Evolutionary conservation across 2,113 vertebrate genomes (phyloP).

Genomic region (Tenebrosternarchus preto): DNA sequence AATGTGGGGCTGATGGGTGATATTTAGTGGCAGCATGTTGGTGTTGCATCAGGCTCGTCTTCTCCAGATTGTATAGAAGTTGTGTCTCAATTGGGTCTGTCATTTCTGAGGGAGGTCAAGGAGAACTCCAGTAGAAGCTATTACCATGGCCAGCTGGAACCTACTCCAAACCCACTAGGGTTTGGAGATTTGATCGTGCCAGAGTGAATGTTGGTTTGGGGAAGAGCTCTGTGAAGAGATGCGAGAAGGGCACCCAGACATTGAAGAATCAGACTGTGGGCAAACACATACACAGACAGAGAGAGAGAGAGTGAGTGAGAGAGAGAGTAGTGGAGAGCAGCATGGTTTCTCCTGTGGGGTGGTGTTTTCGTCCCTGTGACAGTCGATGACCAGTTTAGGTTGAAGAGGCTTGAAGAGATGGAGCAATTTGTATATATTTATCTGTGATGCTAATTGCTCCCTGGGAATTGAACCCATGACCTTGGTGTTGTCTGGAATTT

Average conservation of each 20-base stretch:
- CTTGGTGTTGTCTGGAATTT: no score
- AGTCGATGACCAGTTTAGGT: neutral
- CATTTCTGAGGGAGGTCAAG: no score
- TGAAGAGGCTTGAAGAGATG: neutral
- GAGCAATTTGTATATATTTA: no score
- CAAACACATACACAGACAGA: neutral
- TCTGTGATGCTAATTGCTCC: no score
- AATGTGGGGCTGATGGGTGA: neutral
- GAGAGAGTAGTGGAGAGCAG: neutral
- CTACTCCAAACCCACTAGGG: slow-evolving; percentile 10
- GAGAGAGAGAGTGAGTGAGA: neutral
- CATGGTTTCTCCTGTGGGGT: neutral
- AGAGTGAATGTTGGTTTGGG: slow-evolving; percentile 4
- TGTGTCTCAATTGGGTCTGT: neutral
- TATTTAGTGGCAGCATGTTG: neutral
- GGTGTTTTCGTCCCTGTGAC: neutral
- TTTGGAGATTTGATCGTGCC: slow-evolving; percentile 9
- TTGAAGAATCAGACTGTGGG: neutral
- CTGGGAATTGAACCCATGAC: no score
- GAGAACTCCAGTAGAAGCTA: neutral
- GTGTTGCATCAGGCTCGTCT: no score
- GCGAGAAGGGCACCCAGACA: neutral
- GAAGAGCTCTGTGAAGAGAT: neutral
- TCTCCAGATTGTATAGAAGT: neutral
- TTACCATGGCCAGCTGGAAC: slow-evolving; percentile 2